Conservation (phyloP, 1,140 invertebrate species). For the Drosophila kohkoa region DNA sequence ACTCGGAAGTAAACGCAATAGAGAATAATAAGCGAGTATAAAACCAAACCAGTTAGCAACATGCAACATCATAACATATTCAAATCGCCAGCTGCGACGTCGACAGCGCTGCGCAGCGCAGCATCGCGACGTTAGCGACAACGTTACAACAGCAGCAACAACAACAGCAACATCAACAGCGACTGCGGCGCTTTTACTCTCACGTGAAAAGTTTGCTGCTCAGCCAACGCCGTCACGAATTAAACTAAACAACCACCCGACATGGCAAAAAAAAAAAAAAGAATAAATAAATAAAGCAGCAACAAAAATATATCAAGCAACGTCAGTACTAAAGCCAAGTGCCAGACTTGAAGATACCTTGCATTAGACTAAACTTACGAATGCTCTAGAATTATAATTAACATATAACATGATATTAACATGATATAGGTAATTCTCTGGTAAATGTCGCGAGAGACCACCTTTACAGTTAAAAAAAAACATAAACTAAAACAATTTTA, state of each 20-base stretch:
- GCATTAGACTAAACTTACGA: background rate
- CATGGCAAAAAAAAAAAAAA: constrained; percentile 48
- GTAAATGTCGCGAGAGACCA: no score
- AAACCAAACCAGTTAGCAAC: constrained; percentile 74
- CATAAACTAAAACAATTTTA: no score
- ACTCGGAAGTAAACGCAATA: constrained; percentile 81
- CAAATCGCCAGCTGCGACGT: constrained; percentile 59
- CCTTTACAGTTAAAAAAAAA: no score
- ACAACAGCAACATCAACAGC: constrained; percentile 30
- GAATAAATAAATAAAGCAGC: constrained; percentile 25
- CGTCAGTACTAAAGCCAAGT: background rate
- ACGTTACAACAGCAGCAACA: constrained; percentile 42
- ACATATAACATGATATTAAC: no score
- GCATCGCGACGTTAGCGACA: constrained; percentile 51
- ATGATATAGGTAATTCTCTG: no score
- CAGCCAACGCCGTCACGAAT: constrained; percentile 71
- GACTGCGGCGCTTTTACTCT: constrained; percentile 68
- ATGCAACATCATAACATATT: constrained; percentile 81
- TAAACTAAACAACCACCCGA: constrained; percentile 74
- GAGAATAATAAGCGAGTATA: constrained; percentile 64
- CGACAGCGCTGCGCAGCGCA: constrained; percentile 10
- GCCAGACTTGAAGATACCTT: constrained; percentile 33
- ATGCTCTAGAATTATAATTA: no score
- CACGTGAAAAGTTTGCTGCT: constrained; percentile 74
- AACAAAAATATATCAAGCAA: constrained; percentile 19